Evolutionary conservation across 2,113 vertebrate species (phyloP), one percentile per base, ranked within the genome.

Genomic region (Rhinoptilus africanus): DNA sequence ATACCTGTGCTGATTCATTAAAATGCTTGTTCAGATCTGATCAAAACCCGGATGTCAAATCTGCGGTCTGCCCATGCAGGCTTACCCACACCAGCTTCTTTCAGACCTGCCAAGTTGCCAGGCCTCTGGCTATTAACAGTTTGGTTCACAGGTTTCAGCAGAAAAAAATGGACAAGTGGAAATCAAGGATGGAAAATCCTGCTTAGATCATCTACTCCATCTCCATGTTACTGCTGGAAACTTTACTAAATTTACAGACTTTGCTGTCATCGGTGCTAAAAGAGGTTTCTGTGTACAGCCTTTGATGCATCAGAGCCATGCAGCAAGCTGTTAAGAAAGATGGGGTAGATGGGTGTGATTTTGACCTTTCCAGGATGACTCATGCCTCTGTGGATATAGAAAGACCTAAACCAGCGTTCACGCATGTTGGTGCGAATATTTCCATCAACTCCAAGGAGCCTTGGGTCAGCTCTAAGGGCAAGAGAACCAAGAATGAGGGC

Each of bases 21-120:
- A 76, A 89, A 89, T 89, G 94, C 93, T 92, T 94, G 74, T 94
- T 95, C 66, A 92, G 78, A 93, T 96, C 74, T 95, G 88, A 96
- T 94, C 78, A 94, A 88, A 96, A 83, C 57, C 63, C 16, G 23
- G 87, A 88, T 95, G 90, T 93, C 88, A 97, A 95, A 95, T 73
- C 45, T 79, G 81, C 0, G 1, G 88, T 96, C 82, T 96, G 96
- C 85, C 88, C 75, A 80, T 93, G 87, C 78, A 96, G 75, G 89
- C 78, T 96, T 88, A 74, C 50, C 71, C 88, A 93, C 4, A 56
- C 92, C 93, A 92, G 53, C 57, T 88, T 83, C 45, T 74, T 90
- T 62, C 75, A 96, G 78, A 88, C 19, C 43, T 95, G 96, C 96
- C 85, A 93, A 95, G 47, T 56, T 95, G 81, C 72, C 83, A 92